A percentile compares a stretch with the other conserved stretches of the same genome.
phyloP scores from a whole-genome alignment of 1,140 invertebrate genomes.

The Caenorhabditis latens region DNA sequence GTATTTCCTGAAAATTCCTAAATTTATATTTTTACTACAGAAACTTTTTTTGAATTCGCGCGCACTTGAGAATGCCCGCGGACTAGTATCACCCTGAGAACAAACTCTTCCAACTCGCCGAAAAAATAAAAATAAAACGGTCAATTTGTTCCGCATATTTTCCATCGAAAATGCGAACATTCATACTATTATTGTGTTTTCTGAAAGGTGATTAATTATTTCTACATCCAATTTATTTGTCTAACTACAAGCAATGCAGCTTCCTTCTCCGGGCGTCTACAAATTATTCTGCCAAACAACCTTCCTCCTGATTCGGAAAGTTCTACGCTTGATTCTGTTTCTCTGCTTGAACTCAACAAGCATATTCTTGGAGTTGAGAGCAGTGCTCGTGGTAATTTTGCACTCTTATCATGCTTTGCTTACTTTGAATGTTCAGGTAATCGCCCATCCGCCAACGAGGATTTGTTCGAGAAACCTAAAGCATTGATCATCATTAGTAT shows the following conservation, averaged over 20 bases:
- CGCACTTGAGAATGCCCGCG: not conserved
- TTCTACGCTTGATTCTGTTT: not conserved
- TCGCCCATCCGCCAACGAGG: no score
- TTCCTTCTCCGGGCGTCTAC: not conserved
- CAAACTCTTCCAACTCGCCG: not conserved
- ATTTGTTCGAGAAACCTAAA: slow-evolving; percentile 19
- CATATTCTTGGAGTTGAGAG: not conserved
- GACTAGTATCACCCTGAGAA: not conserved
- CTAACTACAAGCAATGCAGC: not conserved
- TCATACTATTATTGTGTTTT: no score
- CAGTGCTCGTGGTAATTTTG: not conserved
- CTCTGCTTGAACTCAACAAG: slow-evolving; percentile 14
- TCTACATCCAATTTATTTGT: not conserved
- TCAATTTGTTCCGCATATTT: not conserved
- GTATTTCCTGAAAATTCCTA: not conserved
- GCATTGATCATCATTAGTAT: slow-evolving; percentile 3
- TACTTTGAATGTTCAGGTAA: not conserved
- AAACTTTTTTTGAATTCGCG: not conserved
- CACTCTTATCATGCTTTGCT: not conserved
- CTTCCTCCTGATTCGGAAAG: not conserved
- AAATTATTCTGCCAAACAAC: slow-evolving; percentile 22
- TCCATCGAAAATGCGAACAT: no score
- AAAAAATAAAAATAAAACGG: no score
- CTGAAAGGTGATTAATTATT: not conserved
- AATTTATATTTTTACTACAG: not conserved